Evolutionary conservation across 2,888 invertebrate genomes (phyloP).

Genomic region (Pachycephus smyrnensis): DNA sequence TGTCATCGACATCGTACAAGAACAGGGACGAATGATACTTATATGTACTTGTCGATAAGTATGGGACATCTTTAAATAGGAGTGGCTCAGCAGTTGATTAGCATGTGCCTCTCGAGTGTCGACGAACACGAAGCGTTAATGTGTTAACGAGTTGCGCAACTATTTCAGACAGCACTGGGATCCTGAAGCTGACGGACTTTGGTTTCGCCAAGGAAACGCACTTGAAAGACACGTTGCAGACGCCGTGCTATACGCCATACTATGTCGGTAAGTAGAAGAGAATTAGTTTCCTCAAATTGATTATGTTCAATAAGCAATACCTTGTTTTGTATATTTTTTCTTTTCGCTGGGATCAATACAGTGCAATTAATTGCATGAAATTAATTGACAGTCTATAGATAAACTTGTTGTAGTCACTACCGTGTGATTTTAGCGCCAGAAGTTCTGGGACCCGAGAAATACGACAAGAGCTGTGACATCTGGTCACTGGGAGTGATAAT

Average conservation of each 20-base stretch:
- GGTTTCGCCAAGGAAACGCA: slow-evolving; percentile 98
- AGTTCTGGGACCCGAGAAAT: slow-evolving; percentile 96
- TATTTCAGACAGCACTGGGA: slow-evolving; percentile 73
- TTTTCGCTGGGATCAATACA: not conserved
- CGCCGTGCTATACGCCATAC: slow-evolving; percentile 99
- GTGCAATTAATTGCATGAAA: not conserved
- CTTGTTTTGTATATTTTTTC: not conserved
- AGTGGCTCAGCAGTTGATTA: slow-evolving; percentile 27
- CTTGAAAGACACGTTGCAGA: slow-evolving; percentile 89
- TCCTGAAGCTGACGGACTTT: slow-evolving; percentile 97
- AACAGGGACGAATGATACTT: not conserved
- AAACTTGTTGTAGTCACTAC: not conserved
- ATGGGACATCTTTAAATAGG: slow-evolving; percentile 34
- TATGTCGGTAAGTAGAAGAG: slow-evolving; percentile 83
- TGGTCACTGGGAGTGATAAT: slow-evolving; percentile 99
- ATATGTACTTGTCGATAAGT: slow-evolving; percentile 16
- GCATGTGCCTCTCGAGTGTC: slow-evolving; percentile 11
- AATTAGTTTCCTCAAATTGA: not conserved
- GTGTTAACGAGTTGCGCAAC: slow-evolving; percentile 24
- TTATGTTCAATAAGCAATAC: not conserved
- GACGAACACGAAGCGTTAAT: slow-evolving; percentile 24
- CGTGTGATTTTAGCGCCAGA: slow-evolving; percentile 74
- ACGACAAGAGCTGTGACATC: slow-evolving; percentile 99
- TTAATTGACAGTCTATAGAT: not conserved
- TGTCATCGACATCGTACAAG: not conserved